phyloP scores from a whole-genome alignment of 2,113 vertebrate genomes.

The Rhea pennata region DNA sequence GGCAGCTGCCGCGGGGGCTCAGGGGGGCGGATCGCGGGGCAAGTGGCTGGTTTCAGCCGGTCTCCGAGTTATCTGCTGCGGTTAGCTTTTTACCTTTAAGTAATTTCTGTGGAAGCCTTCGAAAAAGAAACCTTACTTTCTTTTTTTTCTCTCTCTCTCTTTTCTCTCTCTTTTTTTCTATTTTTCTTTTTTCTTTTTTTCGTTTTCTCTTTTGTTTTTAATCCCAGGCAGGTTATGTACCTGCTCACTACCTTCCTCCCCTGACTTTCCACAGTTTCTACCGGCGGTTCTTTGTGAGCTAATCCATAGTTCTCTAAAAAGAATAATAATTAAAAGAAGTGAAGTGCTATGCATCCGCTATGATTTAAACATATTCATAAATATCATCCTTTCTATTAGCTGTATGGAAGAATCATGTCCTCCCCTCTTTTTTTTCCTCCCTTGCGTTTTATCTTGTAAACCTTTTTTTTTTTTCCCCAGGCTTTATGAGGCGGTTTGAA shows the following conservation, averaged over 20 bases:
- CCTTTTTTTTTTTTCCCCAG: background rate
- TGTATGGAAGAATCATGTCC: background rate
- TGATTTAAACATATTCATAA: rapidly evolving
- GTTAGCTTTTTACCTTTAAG: background rate
- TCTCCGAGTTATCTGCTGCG: background rate
- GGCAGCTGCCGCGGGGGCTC: background rate
- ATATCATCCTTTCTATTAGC: background rate
- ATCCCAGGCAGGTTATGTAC: background rate
- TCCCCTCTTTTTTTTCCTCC: rapidly evolving
- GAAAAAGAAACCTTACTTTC: no score
- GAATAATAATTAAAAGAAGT: no score
- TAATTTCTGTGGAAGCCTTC: background rate
- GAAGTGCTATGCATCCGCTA: rapidly evolving
- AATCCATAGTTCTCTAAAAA: rapidly evolving
- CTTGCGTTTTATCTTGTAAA: background rate
- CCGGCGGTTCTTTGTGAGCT: background rate
- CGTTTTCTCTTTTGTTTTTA: background rate
- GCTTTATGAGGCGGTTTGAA: background rate
- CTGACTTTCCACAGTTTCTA: background rate
- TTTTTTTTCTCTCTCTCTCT: no score
- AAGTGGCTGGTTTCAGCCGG: background rate
- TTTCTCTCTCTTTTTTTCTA: no score
- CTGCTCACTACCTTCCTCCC: background rate
- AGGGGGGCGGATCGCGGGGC: background rate
- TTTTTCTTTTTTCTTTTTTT: background rate